These are phyloP conservation scores for Spodoptera exigua DNA, from an alignment of 2,888 invertebrate genomes.

Conservation along the genomic window DNA sequence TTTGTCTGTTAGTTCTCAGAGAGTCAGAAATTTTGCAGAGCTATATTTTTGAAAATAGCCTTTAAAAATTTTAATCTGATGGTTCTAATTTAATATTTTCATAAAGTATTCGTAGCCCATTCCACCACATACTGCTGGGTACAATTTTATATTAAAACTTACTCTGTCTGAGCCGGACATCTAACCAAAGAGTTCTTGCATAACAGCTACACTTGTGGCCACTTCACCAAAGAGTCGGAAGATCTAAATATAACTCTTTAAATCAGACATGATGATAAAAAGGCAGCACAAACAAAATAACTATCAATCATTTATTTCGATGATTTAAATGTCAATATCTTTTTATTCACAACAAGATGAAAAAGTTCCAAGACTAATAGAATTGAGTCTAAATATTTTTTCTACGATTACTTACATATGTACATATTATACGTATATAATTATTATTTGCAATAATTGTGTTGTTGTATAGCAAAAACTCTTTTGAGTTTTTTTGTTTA, in stretches of 20 bases:
- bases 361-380: constrained; percentile 14
- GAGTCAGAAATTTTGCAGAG: neutral
- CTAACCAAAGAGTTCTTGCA: too few species aligned
- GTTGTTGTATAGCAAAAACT: too few species aligned
- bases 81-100: too few species aligned
- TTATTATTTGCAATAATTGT: neutral
- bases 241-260: constrained; percentile 10
- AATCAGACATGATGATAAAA: constrained; percentile 12
- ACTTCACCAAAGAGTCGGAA: too few species aligned
- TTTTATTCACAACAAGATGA: constrained; percentile 21
- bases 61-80: too few species aligned
- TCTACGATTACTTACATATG: neutral
- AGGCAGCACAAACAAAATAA: constrained; percentile 17
- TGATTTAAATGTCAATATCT: constrained; percentile 21
- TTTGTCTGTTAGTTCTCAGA: neutral
- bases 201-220: too few species aligned
- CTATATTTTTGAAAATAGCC: too few species aligned
- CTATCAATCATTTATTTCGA: constrained; percentile 41
- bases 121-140: too few species aligned
- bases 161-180: too few species aligned
- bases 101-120: too few species aligned
- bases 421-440: constrained; percentile 1
- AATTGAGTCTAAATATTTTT: constrained; percentile 8
- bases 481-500: neutral
- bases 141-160: too few species aligned